Evolutionary conservation across 2,797 vertebrate genomes (phyloP).

Genomic region (Hydrocynus forskahlii): DNA sequence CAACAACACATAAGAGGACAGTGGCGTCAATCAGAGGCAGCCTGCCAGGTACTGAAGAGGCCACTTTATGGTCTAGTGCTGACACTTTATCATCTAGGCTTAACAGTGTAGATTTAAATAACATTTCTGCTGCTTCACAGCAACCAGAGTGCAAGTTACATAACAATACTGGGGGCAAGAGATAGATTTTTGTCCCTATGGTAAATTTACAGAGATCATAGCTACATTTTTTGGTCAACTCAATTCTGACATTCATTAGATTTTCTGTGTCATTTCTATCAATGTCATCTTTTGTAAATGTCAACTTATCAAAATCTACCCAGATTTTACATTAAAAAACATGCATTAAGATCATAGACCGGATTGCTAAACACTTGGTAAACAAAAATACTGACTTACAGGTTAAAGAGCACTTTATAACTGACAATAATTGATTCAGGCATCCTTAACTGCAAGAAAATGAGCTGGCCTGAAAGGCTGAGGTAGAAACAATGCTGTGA

Average conservation of each 20-base stretch:
- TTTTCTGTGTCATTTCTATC: background rate
- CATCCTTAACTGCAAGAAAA: too few relatives aligned
- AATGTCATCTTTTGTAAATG: too few relatives aligned
- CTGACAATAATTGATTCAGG: background rate
- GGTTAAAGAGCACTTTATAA: background rate
- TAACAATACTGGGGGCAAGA: too few relatives aligned
- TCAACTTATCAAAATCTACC: too few relatives aligned
- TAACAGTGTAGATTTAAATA: background rate
- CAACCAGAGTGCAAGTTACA: background rate
- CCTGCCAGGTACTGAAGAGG: conserved; percentile 3
- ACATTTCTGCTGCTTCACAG: background rate
- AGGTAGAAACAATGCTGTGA: background rate
- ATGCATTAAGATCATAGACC: background rate
- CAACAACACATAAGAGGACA: conserved; percentile 37
- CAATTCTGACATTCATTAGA: background rate
- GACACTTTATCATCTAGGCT: conserved; percentile 8
- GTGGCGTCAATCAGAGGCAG: conserved; percentile 15
- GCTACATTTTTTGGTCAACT: background rate
- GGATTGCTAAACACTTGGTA: too few relatives aligned
- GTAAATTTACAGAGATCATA: too few relatives aligned
- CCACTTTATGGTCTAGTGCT: conserved; percentile 4
- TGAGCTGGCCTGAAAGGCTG: background rate
- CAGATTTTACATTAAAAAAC: background rate
- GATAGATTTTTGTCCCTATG: too few relatives aligned
- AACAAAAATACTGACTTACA: background rate